Evolutionary conservation across 2,113 vertebrate genomes (phyloP), one percentile per base, ranked within the genome.

Genomic region (Muntiacus muntjak): DNA sequence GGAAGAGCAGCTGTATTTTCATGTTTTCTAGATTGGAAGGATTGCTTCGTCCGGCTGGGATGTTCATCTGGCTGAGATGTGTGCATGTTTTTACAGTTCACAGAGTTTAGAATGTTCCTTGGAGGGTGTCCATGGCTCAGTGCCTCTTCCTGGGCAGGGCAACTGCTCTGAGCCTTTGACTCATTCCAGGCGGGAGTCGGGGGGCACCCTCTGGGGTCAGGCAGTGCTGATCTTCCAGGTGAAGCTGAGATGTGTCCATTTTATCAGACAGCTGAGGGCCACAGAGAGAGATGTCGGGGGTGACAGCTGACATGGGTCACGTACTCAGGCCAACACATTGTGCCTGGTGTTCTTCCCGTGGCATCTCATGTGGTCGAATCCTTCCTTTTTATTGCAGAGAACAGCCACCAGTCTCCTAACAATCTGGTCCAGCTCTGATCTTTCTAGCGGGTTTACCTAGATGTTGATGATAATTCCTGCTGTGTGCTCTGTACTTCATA

Each of bases 1-100:
- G 33, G 83, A 71, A 94, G 33, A 90, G 21, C 89, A 89, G 62
- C 92, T 97, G 62, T 92, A 54, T 94, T 85, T 97, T 96, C 55
- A 60, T 81, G 79, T 62, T 57, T 94, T 97, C 74, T 97, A 0
- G 43, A 13, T 93, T 50, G 60, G 88, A 94, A 94, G 76, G 57
- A 30, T 17, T 12, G 25, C 54, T 76, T 28, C 9, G 76, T 64
- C 33, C 3, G 0, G 45, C 36, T 83, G 81, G 76, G 83, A 64
- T 36, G 54, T 84, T 92, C 14, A 85, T 96, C 88, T 93, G 94
- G 83, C 78, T 13, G 89, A 45, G 60, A 36, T 33, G 76, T 15
- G 21, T 89, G 89, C 91, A 54, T 96, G 83, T 96, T 13, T 87
- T 92, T 52, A 60, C 33, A 60, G 79, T 71, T 57, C 58, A 15